phyloP scores from a whole-genome alignment of 2,888 invertebrate species.

The Hybos culiciformis region DNA sequence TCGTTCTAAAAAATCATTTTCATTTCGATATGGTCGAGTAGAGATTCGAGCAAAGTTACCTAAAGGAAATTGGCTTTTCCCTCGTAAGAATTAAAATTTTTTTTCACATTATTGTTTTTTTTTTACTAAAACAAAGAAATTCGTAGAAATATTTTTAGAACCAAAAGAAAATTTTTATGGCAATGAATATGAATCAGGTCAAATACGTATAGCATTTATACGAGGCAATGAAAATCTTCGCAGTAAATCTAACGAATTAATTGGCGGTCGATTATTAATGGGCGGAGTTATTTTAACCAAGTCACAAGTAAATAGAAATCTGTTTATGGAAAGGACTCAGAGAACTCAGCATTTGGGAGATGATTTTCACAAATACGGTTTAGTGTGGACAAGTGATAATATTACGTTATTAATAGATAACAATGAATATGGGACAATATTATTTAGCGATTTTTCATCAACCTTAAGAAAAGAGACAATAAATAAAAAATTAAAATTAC shows the following conservation, averaged over 20 bases:
- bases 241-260: slow-evolving; percentile 17
- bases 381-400: slow-evolving; percentile 44
- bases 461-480: slow-evolving; percentile 20
- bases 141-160: slow-evolving; percentile 47
- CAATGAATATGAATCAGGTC: slow-evolving; percentile 44
- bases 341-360: slow-evolving; percentile 42
- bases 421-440: slow-evolving; percentile 38
- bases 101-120: neutral
- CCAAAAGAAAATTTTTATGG: slow-evolving; percentile 49
- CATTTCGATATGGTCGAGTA: slow-evolving; percentile 55
- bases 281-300: slow-evolving; percentile 24
- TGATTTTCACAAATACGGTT: slow-evolving; percentile 51
- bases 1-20: slow-evolving; percentile 46
- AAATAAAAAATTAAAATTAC: slow-evolving; percentile 20
- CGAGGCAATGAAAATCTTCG: slow-evolving; percentile 43
- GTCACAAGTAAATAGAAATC: slow-evolving; percentile 23
- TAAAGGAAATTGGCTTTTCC: slow-evolving; percentile 63
- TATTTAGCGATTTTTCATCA: slow-evolving; percentile 23
- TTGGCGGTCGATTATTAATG: slow-evolving; percentile 23
- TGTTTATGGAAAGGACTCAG: slow-evolving; percentile 20
- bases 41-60: slow-evolving; percentile 59
- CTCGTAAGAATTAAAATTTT: slow-evolving; percentile 38
- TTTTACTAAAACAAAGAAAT: slow-evolving; percentile 13
- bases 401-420: slow-evolving; percentile 40
- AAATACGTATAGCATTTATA: slow-evolving; percentile 55